Evolutionary conservation across 2,113 vertebrate genomes (phyloP).

Genomic region (Sinosuthora webbiana): DNA sequence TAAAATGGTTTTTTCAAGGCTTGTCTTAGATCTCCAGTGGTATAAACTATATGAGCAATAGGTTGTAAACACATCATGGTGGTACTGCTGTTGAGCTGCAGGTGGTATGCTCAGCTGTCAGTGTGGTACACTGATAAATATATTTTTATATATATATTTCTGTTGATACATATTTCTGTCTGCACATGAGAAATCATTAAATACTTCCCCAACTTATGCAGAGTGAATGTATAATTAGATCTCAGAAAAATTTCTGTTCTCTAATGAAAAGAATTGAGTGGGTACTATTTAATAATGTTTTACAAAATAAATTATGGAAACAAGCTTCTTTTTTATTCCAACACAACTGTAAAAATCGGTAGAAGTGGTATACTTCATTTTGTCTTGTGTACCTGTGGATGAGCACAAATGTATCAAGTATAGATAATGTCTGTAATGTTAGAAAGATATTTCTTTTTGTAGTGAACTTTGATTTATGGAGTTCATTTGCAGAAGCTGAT

Average conservation of each 20-base stretch:
- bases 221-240: neutral
- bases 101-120: neutral
- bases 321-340: neutral
- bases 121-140: fast-evolving
- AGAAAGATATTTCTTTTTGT: neutral
- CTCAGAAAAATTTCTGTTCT: neutral
- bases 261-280: neutral
- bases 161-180: neutral
- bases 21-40: neutral
- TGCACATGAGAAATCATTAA: neutral
- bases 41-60: neutral
- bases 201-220: neutral
- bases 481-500: neutral
- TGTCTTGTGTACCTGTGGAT: neutral
- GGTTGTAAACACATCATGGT: neutral
- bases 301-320: neutral
- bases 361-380: neutral
- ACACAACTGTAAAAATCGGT: neutral
- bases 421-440: neutral
- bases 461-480: neutral
- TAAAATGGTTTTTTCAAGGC: neutral
- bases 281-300: neutral
- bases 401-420: neutral
- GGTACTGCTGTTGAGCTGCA: neutral
- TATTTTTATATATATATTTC: neutral